Conservation (phyloP, 2,797 vertebrate species). For the Halcyon chelicuti region DNA sequence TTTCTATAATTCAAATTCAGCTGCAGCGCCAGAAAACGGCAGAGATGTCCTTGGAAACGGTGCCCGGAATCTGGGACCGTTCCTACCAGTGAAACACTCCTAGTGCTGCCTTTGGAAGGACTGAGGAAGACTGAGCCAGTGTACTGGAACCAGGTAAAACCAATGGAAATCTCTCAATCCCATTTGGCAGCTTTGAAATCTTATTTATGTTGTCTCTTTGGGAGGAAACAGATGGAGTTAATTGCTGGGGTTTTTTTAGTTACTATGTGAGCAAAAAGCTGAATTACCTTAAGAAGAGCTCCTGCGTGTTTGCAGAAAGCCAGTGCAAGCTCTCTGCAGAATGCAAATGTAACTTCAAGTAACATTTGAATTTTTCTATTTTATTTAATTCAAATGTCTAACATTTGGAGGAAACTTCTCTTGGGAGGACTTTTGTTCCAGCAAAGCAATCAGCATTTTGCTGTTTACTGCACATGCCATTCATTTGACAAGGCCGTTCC, state of each 20-base stretch:
- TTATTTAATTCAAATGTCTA: background rate
- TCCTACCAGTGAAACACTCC: background rate
- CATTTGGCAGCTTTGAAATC: background rate
- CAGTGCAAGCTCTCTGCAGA: background rate
- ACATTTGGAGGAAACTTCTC: background rate
- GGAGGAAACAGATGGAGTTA: background rate
- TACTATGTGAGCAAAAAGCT: background rate
- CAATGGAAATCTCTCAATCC: background rate
- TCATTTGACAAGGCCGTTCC: background rate
- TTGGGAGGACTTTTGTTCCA: background rate
- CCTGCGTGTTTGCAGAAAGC: background rate
- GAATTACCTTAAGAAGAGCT: background rate
- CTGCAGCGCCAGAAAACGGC: background rate
- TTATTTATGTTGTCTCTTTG: background rate
- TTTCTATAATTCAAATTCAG: background rate
- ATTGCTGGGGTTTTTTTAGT: background rate
- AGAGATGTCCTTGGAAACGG: background rate
- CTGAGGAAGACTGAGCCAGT: background rate
- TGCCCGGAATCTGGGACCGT: background rate
- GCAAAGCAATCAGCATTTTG: background rate
- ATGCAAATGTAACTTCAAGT: background rate
- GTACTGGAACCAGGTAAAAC: background rate
- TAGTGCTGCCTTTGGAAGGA: background rate
- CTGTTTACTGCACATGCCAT: background rate
- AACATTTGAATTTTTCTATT: background rate